Percentiles rank a stretch among this genome's conserved stretches.
phyloP scores from a whole-genome alignment of 2,888 invertebrate species.

The Margaritifera margaritifera region DNA sequence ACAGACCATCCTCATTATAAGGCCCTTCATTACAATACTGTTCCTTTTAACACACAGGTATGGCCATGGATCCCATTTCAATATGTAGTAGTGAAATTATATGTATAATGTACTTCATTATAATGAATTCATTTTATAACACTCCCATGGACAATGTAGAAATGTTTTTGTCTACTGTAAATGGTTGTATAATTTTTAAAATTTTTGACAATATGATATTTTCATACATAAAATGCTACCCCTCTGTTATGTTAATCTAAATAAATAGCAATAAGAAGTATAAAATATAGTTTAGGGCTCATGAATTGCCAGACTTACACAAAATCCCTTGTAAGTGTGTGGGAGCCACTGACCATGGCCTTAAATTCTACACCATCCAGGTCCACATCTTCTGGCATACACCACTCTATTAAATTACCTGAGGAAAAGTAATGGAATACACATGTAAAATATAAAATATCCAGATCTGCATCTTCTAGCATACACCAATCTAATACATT shows the following conservation, averaged over 20 bases:
- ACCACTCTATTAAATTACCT: constrained; percentile 74
- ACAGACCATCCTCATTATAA: background rate
- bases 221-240: too few relatives aligned
- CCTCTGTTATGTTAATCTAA: too few relatives aligned
- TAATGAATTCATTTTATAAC: too few relatives aligned
- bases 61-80: too few relatives aligned
- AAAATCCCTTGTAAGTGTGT: constrained; percentile 72
- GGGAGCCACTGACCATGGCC: constrained; percentile 74
- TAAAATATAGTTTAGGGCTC: background rate
- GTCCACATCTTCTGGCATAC: constrained; percentile 71
- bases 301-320: constrained; percentile 66
- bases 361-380: constrained; percentile 74
- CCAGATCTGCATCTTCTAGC: constrained; percentile 72
- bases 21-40: too few relatives aligned
- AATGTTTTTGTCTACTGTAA: too few relatives aligned
- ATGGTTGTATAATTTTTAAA: too few relatives aligned
- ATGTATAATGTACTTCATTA: too few relatives aligned
- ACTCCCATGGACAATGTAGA: too few relatives aligned
- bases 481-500: constrained; percentile 73
- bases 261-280: constrained; percentile 1
- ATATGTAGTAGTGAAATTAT: too few relatives aligned
- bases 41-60: too few relatives aligned
- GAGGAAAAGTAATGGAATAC: background rate
- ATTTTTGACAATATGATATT: too few relatives aligned
- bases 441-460: constrained; percentile 72